These are phyloP conservation scores for Sarcophaga caerulescens DNA, from an alignment of 2,888 invertebrate genomes.

Conservation along the genomic window DNA sequence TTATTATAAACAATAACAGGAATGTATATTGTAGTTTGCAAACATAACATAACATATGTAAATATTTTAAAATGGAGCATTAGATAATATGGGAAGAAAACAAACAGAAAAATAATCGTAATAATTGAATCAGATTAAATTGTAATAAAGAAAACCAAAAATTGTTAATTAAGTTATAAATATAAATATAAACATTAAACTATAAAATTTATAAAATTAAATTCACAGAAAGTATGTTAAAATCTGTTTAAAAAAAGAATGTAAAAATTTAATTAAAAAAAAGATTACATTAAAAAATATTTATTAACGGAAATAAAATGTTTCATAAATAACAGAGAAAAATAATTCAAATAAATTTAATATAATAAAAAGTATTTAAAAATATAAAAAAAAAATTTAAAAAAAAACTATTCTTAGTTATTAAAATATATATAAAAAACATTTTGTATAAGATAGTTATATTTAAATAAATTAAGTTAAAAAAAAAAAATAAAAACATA, in stretches of 20 bases:
- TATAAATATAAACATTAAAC: conserved; percentile 56
- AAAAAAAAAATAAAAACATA: background rate
- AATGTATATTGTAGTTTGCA: background rate
- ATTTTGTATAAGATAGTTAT: conserved; percentile 36
- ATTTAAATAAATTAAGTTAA: conserved; percentile 18
- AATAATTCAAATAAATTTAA: background rate
- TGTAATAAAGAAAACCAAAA: conserved; percentile 43
- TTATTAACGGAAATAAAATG: no score
- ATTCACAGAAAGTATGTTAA: conserved; percentile 58
- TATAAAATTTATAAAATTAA: conserved; percentile 47
- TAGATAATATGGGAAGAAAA: conserved; percentile 16
- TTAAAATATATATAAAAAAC: conserved; percentile 35
- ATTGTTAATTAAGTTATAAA: conserved; percentile 60
- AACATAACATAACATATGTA: conserved; percentile 16
- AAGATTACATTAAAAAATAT: no score
- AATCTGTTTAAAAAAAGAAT: no score
- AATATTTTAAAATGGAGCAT: conserved; percentile 13
- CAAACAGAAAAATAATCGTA: conserved; percentile 23
- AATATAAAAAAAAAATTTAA: conserved; percentile 7
- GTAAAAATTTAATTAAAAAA: no score
- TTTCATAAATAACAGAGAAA: no score
- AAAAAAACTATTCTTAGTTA: conserved; percentile 60
- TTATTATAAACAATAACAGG: no score
- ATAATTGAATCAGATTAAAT: conserved; percentile 49
- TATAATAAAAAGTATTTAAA: conserved; percentile 21